phyloP scores from a whole-genome alignment of 2,888 invertebrate species.

The Conchocele bisecta region DNA sequence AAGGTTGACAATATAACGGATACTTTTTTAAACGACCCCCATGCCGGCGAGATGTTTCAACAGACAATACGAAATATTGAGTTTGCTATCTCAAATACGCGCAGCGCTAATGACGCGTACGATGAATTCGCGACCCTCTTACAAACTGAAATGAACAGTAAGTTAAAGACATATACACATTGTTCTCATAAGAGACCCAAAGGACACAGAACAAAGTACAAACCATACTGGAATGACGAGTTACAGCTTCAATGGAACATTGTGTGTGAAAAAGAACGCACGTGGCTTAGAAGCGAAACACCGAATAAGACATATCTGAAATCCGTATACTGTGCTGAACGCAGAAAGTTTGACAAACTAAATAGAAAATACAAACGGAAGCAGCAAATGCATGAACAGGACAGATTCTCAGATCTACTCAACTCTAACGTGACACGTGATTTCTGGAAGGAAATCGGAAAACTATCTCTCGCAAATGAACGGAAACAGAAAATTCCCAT shows the following conservation, averaged over 20 bases:
- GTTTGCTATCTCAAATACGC: neutral
- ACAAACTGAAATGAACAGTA: neutral
- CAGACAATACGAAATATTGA: neutral
- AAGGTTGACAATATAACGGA: neutral
- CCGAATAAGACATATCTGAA: neutral
- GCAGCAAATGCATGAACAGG: neutral
- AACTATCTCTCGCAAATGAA: neutral
- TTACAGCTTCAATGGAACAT: neutral
- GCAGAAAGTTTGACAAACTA: neutral
- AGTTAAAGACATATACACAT: too few species aligned
- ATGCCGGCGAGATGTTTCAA: neutral
- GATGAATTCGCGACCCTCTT: neutral
- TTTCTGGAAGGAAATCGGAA: slow-evolving; percentile 6
- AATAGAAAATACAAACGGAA: slow-evolving; percentile 3
- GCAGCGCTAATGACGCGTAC: neutral
- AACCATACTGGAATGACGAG: neutral
- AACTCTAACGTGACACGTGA: neutral
- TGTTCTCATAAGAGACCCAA: too few species aligned
- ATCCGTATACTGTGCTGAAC: slow-evolving; percentile 9
- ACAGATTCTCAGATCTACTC: neutral
- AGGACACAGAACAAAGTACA: neutral
- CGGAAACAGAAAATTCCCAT: neutral
- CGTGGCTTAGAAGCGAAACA: neutral
- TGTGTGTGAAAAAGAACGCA: neutral
- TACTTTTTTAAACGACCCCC: neutral